These are phyloP conservation scores for Microhierax caerulescens DNA, from an alignment of 2,797 vertebrate species.

Conservation along the genomic window DNA sequence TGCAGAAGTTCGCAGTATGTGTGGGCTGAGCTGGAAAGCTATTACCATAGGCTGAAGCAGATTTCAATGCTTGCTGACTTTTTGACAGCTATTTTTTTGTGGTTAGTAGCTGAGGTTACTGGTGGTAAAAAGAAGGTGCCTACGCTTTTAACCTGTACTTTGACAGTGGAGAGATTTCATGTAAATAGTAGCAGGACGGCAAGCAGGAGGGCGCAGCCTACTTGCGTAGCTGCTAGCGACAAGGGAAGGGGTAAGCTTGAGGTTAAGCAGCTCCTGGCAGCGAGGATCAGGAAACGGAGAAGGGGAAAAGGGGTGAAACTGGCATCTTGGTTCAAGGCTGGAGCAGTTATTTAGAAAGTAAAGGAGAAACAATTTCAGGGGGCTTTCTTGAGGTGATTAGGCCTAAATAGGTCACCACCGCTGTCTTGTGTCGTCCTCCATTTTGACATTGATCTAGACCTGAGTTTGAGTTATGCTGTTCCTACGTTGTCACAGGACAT, in stretches of 20 bases:
- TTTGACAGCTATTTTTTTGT: rapidly evolving
- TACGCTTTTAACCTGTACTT: background rate
- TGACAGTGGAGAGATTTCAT: background rate
- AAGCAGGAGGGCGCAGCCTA: background rate
- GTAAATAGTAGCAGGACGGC: background rate
- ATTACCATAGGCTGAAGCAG: background rate
- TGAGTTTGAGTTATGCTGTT: background rate
- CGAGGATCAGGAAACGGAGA: background rate
- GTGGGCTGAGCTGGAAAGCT: background rate
- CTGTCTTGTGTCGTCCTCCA: background rate
- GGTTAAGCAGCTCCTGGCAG: background rate
- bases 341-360: background rate
- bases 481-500: background rate
- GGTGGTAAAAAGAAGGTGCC: background rate
- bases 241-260: background rate
- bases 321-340: background rate
- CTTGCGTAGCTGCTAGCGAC: background rate
- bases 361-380: background rate
- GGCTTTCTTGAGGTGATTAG: rapidly evolving
- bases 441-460: background rate
- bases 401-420: background rate
- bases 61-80: background rate
- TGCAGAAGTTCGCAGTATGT: background rate
- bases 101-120: background rate
- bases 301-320: background rate